A percentile compares a stretch with the other conserved stretches of the same genome.
Conservation (phyloP, 1,140 invertebrate species). For the Catajapyx aquilonaris region DNA sequence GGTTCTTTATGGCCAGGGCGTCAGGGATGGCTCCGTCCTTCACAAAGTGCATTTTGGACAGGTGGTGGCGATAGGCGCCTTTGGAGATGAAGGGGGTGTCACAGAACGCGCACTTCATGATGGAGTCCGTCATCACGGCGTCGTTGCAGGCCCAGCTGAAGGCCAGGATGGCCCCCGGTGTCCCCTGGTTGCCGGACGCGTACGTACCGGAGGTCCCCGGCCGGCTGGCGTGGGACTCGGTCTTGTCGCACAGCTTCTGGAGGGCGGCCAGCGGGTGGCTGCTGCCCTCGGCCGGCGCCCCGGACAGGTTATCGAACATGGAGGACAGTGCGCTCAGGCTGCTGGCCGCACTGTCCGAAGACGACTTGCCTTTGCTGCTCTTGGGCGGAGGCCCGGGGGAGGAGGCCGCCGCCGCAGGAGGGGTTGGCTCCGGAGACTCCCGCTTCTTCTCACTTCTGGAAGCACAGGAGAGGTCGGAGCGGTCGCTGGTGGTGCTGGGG, state of each 20-base stretch:
- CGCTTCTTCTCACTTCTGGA: slow-evolving; percentile 1
- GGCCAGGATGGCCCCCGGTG: slow-evolving; percentile 60
- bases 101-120: slow-evolving; percentile 91
- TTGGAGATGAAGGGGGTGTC: slow-evolving; percentile 91
- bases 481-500: slow-evolving; percentile 44
- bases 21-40: slow-evolving; percentile 70
- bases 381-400: not conserved
- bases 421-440: slow-evolving; percentile 5
- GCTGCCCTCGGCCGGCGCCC: slow-evolving; percentile 28
- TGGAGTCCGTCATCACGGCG: slow-evolving; percentile 64
- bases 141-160: slow-evolving; percentile 89
- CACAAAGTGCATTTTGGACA: slow-evolving; percentile 91
- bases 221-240: slow-evolving; percentile 38
- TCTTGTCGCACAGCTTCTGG: slow-evolving; percentile 87
- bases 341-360: slow-evolving; percentile 26
- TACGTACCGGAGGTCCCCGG: slow-evolving; percentile 9
- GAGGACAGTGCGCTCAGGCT: slow-evolving; percentile 65
- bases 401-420: slow-evolving; percentile 2
- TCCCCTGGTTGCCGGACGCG: slow-evolving; percentile 11
- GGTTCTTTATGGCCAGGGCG: slow-evolving; percentile 16
- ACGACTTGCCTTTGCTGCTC: slow-evolving; percentile 30
- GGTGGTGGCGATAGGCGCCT: slow-evolving; percentile 85
- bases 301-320: slow-evolving; percentile 69
- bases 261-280: slow-evolving; percentile 76
- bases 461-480: slow-evolving; percentile 42